A percentile compares a stretch with the other conserved stretches of the same genome.
These are phyloP conservation scores for Meleagris gallopavo DNA, from an alignment of 2,113 vertebrate genomes.

Conservation along the genomic window DNA sequence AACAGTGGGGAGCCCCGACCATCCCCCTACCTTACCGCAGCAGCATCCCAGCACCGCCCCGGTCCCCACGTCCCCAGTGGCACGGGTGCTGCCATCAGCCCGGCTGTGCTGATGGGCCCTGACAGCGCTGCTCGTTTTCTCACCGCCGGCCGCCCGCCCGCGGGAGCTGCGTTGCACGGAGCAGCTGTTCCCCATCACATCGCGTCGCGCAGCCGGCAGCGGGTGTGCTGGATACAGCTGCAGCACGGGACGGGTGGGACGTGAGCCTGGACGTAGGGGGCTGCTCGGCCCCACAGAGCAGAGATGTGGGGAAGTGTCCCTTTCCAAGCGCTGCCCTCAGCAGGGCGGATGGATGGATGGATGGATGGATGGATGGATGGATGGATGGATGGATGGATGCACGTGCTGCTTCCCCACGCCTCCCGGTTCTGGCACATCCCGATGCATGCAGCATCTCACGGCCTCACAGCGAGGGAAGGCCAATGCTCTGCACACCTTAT, in stretches of 20 bases:
- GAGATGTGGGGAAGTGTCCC: neutral
- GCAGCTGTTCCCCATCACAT: slow-evolving; percentile 66
- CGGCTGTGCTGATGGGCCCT: slow-evolving; percentile 78
- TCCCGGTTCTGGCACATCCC: rapidly evolving
- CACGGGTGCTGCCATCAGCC: neutral
- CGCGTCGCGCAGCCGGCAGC: neutral
- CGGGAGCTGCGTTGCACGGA: neutral
- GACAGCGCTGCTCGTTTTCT: slow-evolving; percentile 86
- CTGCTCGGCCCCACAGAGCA: neutral
- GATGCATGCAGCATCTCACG: neutral
- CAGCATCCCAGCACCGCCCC: neutral
- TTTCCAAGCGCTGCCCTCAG: neutral
- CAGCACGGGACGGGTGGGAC: neutral
- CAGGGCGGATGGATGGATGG: too few species aligned
- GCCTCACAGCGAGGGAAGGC: neutral
- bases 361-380: too few species aligned
- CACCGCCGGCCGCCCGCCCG: slow-evolving; percentile 44
- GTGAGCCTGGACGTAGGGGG: neutral
- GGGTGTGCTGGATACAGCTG: neutral
- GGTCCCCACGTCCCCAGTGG: neutral
- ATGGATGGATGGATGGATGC: too few species aligned
- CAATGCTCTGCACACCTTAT: slow-evolving; percentile 10
- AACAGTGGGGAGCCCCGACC: neutral
- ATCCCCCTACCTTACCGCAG: rapidly evolving
- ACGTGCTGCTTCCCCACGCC: neutral